A percentile compares a stretch with the other conserved stretches of the same genome.
These are phyloP conservation scores for Antheraea yamamai DNA, from an alignment of 2,888 invertebrate genomes.

Conservation along the genomic window DNA sequence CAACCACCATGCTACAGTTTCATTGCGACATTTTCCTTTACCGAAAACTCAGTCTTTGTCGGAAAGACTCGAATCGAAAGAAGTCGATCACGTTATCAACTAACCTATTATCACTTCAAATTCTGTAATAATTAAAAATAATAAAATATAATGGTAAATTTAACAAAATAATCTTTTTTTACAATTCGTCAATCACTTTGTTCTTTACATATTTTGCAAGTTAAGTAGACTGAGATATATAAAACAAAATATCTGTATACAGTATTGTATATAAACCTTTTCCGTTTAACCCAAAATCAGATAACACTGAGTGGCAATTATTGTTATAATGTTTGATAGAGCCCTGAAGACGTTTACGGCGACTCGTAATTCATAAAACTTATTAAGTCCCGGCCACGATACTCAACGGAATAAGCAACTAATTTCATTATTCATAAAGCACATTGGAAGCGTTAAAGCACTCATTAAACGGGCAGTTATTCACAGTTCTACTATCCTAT, in stretches of 20 bases:
- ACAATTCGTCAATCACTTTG: not conserved
- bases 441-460: constrained; percentile 80
- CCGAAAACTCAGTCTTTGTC: no score
- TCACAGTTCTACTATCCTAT: constrained; percentile 76
- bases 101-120: no score
- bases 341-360: constrained; percentile 60
- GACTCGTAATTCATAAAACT: constrained; percentile 65
- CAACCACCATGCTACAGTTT: no score
- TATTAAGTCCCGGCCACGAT: constrained; percentile 72
- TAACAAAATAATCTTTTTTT: not conserved
- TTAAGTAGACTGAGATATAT: not conserved
- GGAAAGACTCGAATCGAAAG: no score
- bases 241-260: not conserved
- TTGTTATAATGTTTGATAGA: constrained; percentile 53
- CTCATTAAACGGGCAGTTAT: constrained; percentile 75
- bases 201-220: not conserved
- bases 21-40: no score
- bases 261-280: not conserved
- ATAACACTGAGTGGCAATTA: constrained; percentile 36
- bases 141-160: not conserved
- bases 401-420: constrained; percentile 77
- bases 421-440: constrained; percentile 82
- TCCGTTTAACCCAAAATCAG: constrained; percentile 14
- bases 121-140: no score
- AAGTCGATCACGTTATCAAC: no score